Conservation (phyloP, 2,888 invertebrate species). For the Phlogophora meticulosa region DNA sequence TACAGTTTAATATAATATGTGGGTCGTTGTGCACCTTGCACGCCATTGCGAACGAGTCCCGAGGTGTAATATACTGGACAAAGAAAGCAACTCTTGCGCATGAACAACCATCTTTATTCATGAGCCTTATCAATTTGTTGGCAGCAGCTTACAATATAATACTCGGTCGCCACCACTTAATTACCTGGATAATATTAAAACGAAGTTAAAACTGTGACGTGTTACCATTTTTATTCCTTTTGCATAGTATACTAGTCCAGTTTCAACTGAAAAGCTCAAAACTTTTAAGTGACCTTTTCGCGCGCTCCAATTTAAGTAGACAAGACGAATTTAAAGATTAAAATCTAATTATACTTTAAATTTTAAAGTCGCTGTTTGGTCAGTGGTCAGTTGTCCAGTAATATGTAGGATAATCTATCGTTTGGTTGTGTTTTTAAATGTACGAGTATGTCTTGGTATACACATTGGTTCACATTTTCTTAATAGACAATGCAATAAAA, state of each 20-base stretch:
- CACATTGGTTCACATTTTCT: not conserved
- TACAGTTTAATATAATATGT: conserved; percentile 30
- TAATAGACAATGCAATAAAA: no score
- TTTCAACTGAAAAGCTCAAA: conserved; percentile 29
- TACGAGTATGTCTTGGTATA: not conserved
- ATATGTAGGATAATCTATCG: conserved; percentile 15
- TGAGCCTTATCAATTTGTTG: conserved; percentile 85
- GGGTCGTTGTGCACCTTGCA: conserved; percentile 61
- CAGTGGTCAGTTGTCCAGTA: not conserved
- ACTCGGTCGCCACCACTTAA: conserved; percentile 78
- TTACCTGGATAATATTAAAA: conserved; percentile 69
- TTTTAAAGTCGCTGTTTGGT: conserved; percentile 14
- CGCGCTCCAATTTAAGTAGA: conserved; percentile 46
- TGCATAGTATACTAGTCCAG: conserved; percentile 15
- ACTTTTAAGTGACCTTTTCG: conserved; percentile 45
- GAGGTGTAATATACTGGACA: conserved; percentile 65
- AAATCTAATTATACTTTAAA: conserved; percentile 40
- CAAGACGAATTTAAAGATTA: conserved; percentile 43
- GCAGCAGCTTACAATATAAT: conserved; percentile 79
- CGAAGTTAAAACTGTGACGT: conserved; percentile 62
- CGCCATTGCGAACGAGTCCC: conserved; percentile 33
- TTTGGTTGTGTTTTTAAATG: not conserved
- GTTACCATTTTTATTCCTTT: conserved; percentile 17
- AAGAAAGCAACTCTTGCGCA: conserved; percentile 73
- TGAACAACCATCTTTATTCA: conserved; percentile 80